Evolutionary conservation across 2,888 invertebrate species (phyloP).

Genomic region (Pristionchus japonicus): DNA sequence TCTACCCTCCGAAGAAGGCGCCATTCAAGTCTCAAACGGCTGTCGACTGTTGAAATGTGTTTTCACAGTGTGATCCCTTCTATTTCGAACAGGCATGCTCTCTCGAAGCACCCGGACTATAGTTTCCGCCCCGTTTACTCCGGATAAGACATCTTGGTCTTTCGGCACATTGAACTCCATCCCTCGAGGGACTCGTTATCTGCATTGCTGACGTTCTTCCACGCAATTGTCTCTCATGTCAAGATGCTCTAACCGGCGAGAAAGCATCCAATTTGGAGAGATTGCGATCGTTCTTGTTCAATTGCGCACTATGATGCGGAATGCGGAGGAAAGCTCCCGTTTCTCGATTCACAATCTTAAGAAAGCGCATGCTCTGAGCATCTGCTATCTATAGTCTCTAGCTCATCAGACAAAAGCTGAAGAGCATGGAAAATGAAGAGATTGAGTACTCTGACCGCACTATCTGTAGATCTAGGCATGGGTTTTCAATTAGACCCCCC

Average conservation of each 20-base stretch:
- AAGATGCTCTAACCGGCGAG: not conserved
- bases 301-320: not conserved
- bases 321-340: not conserved
- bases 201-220: not conserved
- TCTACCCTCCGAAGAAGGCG: too few relatives aligned
- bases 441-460: not conserved
- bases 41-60: too few relatives aligned
- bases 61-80: too few relatives aligned
- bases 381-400: too few relatives aligned
- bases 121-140: too few relatives aligned
- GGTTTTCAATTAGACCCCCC: not conserved
- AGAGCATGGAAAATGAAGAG: not conserved
- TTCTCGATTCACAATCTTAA: not conserved
- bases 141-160: too few relatives aligned
- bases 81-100: too few relatives aligned
- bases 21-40: too few relatives aligned
- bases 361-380: not conserved
- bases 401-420: too few relatives aligned
- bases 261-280: not conserved
- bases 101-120: too few relatives aligned
- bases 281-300: not conserved
- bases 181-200: not conserved
- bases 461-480: not conserved
- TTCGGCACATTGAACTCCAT: not conserved
- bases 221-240: not conserved